These are phyloP conservation scores for Sepioteuthis lessoniana DNA, from an alignment of 2,888 invertebrate species.

Conservation along the genomic window DNA sequence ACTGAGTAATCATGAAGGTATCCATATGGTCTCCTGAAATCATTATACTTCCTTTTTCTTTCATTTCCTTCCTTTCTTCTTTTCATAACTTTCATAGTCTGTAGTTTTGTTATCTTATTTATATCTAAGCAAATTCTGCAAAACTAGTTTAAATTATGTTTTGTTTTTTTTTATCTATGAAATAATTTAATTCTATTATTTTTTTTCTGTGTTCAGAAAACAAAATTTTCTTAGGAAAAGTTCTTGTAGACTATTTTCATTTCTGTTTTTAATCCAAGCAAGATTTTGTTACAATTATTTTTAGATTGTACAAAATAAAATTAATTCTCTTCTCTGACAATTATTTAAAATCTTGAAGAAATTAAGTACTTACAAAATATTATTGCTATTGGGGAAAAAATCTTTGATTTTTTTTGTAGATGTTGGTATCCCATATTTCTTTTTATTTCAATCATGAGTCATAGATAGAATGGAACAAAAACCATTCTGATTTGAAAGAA, in stretches of 20 bases:
- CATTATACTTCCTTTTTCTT: neutral
- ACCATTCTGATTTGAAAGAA: neutral
- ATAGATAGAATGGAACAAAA: slow-evolving; percentile 40
- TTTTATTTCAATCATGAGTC: slow-evolving; percentile 40
- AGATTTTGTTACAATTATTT: neutral
- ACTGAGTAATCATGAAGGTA: slow-evolving; percentile 75
- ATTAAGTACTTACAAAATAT: neutral
- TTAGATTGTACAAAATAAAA: neutral
- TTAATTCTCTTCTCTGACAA: neutral
- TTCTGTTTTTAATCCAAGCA: neutral
- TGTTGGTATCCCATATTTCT: slow-evolving; percentile 1
- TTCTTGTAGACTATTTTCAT: neutral
- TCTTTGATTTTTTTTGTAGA: neutral
- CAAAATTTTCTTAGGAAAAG: neutral
- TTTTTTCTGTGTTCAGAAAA: neutral
- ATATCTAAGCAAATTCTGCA: neutral
- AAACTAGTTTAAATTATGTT: neutral
- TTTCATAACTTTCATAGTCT: neutral
- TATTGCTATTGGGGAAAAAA: neutral
- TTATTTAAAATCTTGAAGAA: neutral
- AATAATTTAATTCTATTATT: neutral
- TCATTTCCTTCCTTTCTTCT: neutral
- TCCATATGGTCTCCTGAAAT: neutral
- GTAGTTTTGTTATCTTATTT: neutral
- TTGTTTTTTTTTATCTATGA: neutral